Evolutionary conservation across 2,797 vertebrate genomes (phyloP).

Genomic region (Alfaro cultratus): DNA sequence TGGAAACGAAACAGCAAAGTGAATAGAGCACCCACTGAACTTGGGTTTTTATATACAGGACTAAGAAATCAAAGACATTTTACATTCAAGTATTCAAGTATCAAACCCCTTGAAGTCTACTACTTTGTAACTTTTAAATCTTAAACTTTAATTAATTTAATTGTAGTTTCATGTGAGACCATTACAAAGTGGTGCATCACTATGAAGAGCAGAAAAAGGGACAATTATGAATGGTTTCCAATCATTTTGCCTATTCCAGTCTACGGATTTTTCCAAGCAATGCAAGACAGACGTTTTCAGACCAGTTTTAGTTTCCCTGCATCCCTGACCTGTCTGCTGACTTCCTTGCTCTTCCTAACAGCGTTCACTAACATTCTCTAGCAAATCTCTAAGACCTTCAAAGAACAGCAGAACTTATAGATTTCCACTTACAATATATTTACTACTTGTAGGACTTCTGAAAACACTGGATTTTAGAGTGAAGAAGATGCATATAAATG

Average conservation of each 20-base stretch:
- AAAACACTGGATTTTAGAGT: not conserved
- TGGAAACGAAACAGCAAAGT: constrained; percentile 37
- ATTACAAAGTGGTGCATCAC: not conserved
- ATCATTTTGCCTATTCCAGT: not conserved
- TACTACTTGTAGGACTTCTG: not conserved
- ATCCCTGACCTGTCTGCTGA: not conserved
- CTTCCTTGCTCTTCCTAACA: not conserved
- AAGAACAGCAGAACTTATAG: not conserved
- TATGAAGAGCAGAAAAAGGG: not conserved
- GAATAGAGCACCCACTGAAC: constrained; percentile 2
- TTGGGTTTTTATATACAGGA: not conserved
- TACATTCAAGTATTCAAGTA: not conserved
- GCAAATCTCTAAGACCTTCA: not conserved
- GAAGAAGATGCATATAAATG: not conserved
- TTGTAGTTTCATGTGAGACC: not conserved
- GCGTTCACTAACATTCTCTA: not conserved
- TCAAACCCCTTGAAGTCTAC: not conserved
- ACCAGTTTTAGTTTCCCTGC: not conserved
- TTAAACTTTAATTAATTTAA: not conserved
- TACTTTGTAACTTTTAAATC: not conserved
- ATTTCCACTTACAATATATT: not conserved
- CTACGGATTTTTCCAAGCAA: not conserved
- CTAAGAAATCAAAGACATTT: not conserved
- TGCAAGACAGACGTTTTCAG: not conserved
- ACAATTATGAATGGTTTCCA: not conserved